Evolutionary conservation across 1,140 invertebrate genomes (phyloP).

Genomic region (Aphidius gifuensis): DNA sequence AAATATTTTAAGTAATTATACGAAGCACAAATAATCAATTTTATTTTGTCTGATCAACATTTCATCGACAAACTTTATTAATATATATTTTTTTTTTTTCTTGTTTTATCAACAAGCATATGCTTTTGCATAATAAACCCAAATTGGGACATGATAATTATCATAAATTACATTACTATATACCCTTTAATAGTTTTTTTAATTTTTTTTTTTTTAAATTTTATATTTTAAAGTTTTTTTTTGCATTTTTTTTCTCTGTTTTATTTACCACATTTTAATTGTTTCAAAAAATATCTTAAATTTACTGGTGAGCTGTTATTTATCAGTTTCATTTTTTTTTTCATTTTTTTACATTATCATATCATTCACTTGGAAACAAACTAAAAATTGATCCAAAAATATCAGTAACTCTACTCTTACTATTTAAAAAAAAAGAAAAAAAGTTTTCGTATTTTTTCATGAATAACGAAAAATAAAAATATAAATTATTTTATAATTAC

Average conservation of each 20-base stretch:
- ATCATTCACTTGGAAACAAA: neutral
- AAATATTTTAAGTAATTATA: constrained; percentile 15
- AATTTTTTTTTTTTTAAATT: too few species aligned
- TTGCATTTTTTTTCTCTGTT: constrained; percentile 3
- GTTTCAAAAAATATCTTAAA: constrained; percentile 14
- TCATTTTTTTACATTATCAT: neutral
- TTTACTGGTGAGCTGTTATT: constrained; percentile 11
- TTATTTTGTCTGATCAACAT: neutral
- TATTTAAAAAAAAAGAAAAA: too few species aligned
- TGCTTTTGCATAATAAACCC: too few species aligned
- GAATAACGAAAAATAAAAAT: constrained; percentile 4
- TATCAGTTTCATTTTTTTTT: neutral
- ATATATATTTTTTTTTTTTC: too few species aligned
- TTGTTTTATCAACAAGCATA: too few species aligned
- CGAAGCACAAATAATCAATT: constrained; percentile 6
- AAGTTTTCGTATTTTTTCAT: too few species aligned
- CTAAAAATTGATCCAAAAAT: neutral
- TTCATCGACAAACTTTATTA: too few species aligned
- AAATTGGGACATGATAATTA: too few species aligned
- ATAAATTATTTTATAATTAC: constrained; percentile 12
- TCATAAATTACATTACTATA: too few species aligned
- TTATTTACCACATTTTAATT: constrained; percentile 1
- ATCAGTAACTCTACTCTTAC: neutral
- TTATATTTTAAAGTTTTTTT: neutral
- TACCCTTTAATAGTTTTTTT: too few species aligned